Base-by-base conservation (phyloP, 2,888 invertebrate species). In the Tiliacea citrago region DNA sequence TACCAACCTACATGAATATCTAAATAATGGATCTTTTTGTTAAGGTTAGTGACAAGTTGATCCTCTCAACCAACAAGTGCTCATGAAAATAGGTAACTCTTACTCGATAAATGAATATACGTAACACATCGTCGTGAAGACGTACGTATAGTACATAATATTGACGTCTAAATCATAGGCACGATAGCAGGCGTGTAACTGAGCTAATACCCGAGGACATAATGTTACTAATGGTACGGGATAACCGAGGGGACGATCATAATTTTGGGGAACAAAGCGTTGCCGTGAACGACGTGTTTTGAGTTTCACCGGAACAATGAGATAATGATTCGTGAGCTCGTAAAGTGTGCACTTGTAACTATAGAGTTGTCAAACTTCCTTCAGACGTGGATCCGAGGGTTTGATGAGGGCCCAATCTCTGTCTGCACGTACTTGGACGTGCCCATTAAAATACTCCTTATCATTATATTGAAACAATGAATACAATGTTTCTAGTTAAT, bases 251-350 rank as follows among this genome's bases (percentile, higher is more conserved):
- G 93, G 92, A 92, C 92, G 92, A 94, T 93, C 95, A 94, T 95
- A 95, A 95, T 93, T 95, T 92, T 89, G 86, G 85, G 77, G 92
- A 94, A 95, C 95, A 96, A 95, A 93, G 93, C 93, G 87, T 87
- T 82, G 83, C 88, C 90, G 89, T 91, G 92, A 93, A 93, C 91
- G 92, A 91, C 92, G 92, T 92, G 92, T 92, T 93, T 90, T 89
- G 91, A 93, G 92, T 89, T 92, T 90, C 91, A 82, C 77, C 87
- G 88, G 90, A 94, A 95, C 95, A 95, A 95, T 94, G 93, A 94
- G 93, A 93, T 94, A 94, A 94, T 94, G 93, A 95, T 93, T 94
- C 93, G 91, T 91, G 89, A 91, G 92, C 90, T 93, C 93, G 92
- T 94, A 93, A 93, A 93, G 89, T 88, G 86, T 89, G 89, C 89